Evolutionary conservation across 1,140 invertebrate species (phyloP), one percentile per base, ranked within the genome.

Genomic region (Linepithema humile): DNA sequence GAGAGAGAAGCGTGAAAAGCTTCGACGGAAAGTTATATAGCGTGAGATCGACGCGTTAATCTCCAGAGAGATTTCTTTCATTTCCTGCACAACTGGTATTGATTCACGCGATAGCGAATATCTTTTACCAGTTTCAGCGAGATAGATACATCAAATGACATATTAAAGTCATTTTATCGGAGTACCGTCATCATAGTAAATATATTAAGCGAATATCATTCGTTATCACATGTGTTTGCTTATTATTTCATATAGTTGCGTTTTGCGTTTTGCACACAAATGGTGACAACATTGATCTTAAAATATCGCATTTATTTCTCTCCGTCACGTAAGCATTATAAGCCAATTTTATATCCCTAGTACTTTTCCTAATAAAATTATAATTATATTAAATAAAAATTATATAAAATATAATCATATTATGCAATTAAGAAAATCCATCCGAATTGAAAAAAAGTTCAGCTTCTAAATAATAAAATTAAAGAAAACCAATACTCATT

Each of bases 141-240:
- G 40, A 77, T 64, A 64, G 40, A 65, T 77, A 65, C 48, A 77
- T 77, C 43, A 65, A 50, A 15, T 40, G 57, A 75, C 5, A 40
- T 23, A 48, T 62, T 75, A 77, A 77, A 77, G 43, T 48, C 59
- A 50, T 4, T 50, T 64, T 64, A 65, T 77, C 73, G 6, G 64
- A 64, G 12, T 59, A 20, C 38, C 38, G 73, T 38, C 59, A 48
- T 64, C 73, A 64, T 17, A 64, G 59, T 15, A 77, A 64, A 77
- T n/a, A 62, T 65, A 64, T 77, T 77, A 50, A 77, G 35, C 43
- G 15, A 38, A 65, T 4, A 40, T 64, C 60, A 59, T 59, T 53
- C 83, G 84, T 90, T 90, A 89, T 91, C 87, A 60, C 82, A 26
- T 9, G 62, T 40, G 40, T 75, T 75, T 62, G 12, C 43, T 77